phyloP scores from a whole-genome alignment of 1,140 invertebrate genomes.

The Dermatophagoides farinae region DNA sequence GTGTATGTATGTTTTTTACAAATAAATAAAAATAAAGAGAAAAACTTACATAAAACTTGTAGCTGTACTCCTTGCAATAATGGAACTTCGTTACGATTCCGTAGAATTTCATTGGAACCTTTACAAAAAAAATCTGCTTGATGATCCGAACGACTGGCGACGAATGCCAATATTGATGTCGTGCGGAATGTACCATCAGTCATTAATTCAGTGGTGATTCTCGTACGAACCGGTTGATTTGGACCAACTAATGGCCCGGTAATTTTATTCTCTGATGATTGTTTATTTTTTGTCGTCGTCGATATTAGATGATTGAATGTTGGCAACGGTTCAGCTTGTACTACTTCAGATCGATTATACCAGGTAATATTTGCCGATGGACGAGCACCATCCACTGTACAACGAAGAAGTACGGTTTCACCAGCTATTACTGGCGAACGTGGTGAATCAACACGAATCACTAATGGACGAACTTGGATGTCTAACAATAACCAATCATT shows the following conservation, averaged over 20 bases:
- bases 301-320: not conserved
- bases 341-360: constrained; percentile 21
- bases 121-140: constrained; percentile 21
- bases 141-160: constrained; percentile 20
- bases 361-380: constrained; percentile 22
- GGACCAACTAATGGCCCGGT: not conserved
- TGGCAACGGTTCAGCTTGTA: constrained; percentile 15
- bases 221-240: not conserved
- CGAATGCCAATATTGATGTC: constrained; percentile 19
- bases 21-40: too few relatives aligned
- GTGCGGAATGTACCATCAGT: constrained; percentile 20
- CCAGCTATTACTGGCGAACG: constrained; percentile 19
- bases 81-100: constrained; percentile 19
- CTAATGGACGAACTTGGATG: constrained; percentile 34
- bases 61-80: constrained; percentile 18
- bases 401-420: constrained; percentile 21
- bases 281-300: not conserved
- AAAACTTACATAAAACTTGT: constrained; percentile 21
- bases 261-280: not conserved
- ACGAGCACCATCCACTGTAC: constrained; percentile 20
- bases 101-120: constrained; percentile 20
- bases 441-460: constrained; percentile 17
- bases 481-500: constrained; percentile 44
- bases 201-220: constrained; percentile 18
- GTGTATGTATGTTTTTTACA: too few relatives aligned